Evolutionary conservation across 1,140 invertebrate species (phyloP).

Genomic region (Dendrolimus punctatus): DNA sequence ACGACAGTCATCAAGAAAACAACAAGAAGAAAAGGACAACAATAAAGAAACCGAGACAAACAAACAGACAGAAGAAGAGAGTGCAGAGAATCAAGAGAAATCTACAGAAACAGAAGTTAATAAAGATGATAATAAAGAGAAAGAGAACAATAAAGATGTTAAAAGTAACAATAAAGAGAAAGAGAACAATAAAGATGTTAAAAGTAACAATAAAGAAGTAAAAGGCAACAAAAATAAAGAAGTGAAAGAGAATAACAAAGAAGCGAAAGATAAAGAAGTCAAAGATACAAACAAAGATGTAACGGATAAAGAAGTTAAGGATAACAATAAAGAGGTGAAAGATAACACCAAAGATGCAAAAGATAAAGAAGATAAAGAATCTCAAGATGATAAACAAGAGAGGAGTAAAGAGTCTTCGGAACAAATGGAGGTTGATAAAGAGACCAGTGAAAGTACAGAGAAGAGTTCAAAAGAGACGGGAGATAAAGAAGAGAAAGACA

Average conservation of each 20-base stretch:
- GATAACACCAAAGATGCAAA: conserved; percentile 11
- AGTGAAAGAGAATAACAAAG: conserved; percentile 12
- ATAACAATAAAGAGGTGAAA: conserved; percentile 14
- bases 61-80: conserved; percentile 12
- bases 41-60: conserved; percentile 12
- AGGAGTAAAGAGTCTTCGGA: conserved; percentile 17
- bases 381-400: conserved; percentile 17
- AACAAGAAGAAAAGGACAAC: conserved; percentile 26
- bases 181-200: background rate
- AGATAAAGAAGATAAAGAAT: conserved; percentile 9
- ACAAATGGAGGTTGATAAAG: conserved; percentile 13
- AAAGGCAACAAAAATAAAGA: conserved; percentile 17
- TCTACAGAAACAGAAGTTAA: conserved; percentile 13
- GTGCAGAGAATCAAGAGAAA: conserved; percentile 9
- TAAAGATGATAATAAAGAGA: conserved; percentile 9
- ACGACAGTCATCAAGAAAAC: conserved; percentile 40
- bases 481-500: conserved; percentile 21
- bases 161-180: conserved; percentile 4
- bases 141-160: conserved; percentile 6
- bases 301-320: conserved; percentile 18
- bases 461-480: conserved; percentile 11
- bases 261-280: conserved; percentile 10
- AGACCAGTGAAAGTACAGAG: conserved; percentile 7
- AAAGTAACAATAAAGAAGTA: background rate
- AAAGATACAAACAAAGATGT: conserved; percentile 1